phyloP scores from a whole-genome alignment of 23 tunicate genomes.

The Trididemnum miniatum region DNA sequence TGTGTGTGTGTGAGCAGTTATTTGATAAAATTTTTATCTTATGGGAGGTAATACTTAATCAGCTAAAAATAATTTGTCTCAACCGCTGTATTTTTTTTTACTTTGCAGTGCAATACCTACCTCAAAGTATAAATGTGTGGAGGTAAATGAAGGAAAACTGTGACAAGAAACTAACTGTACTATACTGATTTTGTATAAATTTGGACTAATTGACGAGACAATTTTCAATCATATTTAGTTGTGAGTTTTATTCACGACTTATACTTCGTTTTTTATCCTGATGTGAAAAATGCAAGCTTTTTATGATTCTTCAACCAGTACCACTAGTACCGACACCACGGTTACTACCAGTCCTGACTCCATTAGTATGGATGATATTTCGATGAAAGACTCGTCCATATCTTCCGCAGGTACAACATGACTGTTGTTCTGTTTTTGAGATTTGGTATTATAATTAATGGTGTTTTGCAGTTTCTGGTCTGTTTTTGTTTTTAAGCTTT shows the following conservation, averaged over 20 bases:
- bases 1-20: no score
- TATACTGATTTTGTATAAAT: background rate
- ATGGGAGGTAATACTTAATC: no score
- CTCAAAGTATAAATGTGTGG: conserved; percentile 26
- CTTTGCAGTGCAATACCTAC: conserved; percentile 70
- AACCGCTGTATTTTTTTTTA: conserved; percentile 7
- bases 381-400: conserved; percentile 21
- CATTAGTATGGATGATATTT: conserved; percentile 29
- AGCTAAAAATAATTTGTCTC: no score
- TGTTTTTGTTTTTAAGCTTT: background rate
- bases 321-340: no score
- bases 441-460: background rate
- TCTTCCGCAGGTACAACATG: background rate
- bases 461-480: background rate
- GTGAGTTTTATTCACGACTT: conserved; percentile 27
- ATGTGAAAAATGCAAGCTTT: conserved; percentile 57
- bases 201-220: background rate
- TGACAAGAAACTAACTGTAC: background rate
- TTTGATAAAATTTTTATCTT: no score
- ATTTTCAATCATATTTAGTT: background rate
- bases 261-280: background rate
- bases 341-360: conserved; percentile 41
- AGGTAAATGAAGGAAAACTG: background rate
- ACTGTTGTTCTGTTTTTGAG: background rate
- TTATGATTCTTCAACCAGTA: conserved; percentile 14